Conservation (phyloP, 1,140 invertebrate genomes). For the Cyphomyrmex costatus region DNA sequence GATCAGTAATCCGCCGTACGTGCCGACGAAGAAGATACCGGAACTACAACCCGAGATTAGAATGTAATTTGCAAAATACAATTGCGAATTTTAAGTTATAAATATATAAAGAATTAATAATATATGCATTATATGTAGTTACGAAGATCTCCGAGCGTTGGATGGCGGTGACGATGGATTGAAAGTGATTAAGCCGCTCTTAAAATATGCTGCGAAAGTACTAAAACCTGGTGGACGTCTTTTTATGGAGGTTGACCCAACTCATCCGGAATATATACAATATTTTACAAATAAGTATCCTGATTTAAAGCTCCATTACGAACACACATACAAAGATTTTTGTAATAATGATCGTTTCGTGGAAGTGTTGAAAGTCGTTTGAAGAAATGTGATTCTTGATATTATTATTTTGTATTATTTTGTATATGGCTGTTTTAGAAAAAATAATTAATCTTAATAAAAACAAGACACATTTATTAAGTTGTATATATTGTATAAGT, state of each 20-base stretch:
- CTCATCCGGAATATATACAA: slow-evolving; percentile 87
- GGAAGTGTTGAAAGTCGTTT: slow-evolving; percentile 85
- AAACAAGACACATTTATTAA: neutral
- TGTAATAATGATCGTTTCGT: slow-evolving; percentile 88
- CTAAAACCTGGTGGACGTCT: slow-evolving; percentile 87
- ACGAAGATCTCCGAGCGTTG: slow-evolving; percentile 89
- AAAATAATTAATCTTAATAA: slow-evolving; percentile 36
- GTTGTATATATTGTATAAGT: slow-evolving; percentile 35
- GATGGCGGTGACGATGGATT: slow-evolving; percentile 89
- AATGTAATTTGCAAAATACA: slow-evolving; percentile 84
- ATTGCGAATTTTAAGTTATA: slow-evolving; percentile 1
- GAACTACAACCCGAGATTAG: slow-evolving; percentile 88
- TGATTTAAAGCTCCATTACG: slow-evolving; percentile 83
- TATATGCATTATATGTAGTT: slow-evolving; percentile 83
- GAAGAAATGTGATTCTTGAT: slow-evolving; percentile 44
- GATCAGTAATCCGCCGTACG: slow-evolving; percentile 90
- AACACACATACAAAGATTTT: slow-evolving; percentile 88
- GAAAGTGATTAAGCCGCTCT: slow-evolving; percentile 87
- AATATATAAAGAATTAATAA: slow-evolving; percentile 15
- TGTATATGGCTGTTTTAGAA: slow-evolving; percentile 21
- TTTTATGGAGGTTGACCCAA: slow-evolving; percentile 88
- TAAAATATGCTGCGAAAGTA: slow-evolving; percentile 86
- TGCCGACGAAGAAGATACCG: slow-evolving; percentile 87
- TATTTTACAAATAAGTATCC: slow-evolving; percentile 85
- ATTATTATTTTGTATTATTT: neutral